Conservation (phyloP, 2,888 invertebrate species). For the Dasysyrphus tricinctus region DNA sequence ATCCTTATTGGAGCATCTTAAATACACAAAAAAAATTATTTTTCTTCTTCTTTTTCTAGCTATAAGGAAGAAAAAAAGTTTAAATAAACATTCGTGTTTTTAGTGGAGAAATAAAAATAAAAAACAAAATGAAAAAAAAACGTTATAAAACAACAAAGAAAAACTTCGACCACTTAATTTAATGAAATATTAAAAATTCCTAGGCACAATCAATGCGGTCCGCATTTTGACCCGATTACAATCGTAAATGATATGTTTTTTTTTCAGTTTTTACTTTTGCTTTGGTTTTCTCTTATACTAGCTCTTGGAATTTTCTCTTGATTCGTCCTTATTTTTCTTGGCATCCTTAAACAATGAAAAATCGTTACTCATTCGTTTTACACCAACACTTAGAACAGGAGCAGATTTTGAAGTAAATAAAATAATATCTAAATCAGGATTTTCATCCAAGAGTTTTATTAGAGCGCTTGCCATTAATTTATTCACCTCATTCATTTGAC, state of each 20-base stretch:
- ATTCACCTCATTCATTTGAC: no score
- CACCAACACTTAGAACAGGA: background rate
- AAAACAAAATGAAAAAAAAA: background rate
- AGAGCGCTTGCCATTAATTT: no score
- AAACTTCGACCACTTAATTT: constrained; percentile 81
- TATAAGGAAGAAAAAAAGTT: background rate
- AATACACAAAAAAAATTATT: background rate
- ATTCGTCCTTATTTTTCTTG: constrained; percentile 29
- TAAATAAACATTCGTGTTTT: constrained; percentile 15
- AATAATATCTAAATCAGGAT: background rate
- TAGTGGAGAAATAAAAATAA: background rate
- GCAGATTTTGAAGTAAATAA: background rate
- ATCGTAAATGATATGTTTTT: constrained; percentile 61
- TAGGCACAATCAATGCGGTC: constrained; percentile 72
- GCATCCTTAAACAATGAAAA: constrained; percentile 58
- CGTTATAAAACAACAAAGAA: constrained; percentile 3
- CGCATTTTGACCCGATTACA: constrained; percentile 71
- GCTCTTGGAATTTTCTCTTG: constrained; percentile 5
- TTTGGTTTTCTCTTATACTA: background rate
- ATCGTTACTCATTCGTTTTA: constrained; percentile 71
- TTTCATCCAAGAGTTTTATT: no score
- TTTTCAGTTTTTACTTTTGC: background rate
- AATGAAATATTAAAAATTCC: constrained; percentile 83
- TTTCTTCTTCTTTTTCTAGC: no score
- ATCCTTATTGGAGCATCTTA: background rate